Conservation (phyloP, 1,140 invertebrate genomes). For the Lepidotrigona ventralis region DNA sequence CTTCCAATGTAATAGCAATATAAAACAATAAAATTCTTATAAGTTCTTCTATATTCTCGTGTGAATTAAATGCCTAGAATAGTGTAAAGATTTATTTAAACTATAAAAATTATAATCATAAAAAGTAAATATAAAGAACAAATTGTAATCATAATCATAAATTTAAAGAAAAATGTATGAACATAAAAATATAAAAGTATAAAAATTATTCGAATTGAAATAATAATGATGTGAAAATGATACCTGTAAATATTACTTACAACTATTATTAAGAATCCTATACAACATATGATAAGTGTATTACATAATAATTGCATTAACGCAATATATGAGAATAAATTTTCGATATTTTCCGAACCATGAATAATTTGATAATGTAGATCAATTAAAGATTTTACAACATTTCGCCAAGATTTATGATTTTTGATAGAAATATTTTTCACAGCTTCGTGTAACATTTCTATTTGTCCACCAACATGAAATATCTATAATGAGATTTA, state of each 20-base stretch:
- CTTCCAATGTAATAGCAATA: slow-evolving; percentile 38
- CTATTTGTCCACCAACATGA: slow-evolving; percentile 54
- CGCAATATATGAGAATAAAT: slow-evolving; percentile 39
- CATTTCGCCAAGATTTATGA: background rate
- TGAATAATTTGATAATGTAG: slow-evolving; percentile 47
- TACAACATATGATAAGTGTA: slow-evolving; percentile 50
- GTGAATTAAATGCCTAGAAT: slow-evolving; percentile 29
- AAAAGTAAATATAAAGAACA: background rate
- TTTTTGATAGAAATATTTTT: background rate
- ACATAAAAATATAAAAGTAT: background rate
- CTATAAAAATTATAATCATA: background rate
- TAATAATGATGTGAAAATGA: background rate
- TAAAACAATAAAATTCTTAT: slow-evolving; percentile 47
- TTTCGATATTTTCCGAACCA: slow-evolving; percentile 37
- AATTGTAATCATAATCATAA: background rate
- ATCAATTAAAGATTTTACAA: slow-evolving; percentile 12
- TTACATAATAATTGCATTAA: slow-evolving; percentile 54
- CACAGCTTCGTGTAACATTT: slow-evolving; percentile 34
- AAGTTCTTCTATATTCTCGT: background rate
- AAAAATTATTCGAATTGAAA: background rate
- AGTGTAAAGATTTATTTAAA: background rate
- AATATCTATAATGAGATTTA: slow-evolving; percentile 39
- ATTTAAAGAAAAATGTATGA: background rate
- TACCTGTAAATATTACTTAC: slow-evolving; percentile 35
- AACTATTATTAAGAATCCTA: slow-evolving; percentile 46